Conservation (phyloP, 2,888 invertebrate genomes). For the Drosophila mettleri region DNA sequence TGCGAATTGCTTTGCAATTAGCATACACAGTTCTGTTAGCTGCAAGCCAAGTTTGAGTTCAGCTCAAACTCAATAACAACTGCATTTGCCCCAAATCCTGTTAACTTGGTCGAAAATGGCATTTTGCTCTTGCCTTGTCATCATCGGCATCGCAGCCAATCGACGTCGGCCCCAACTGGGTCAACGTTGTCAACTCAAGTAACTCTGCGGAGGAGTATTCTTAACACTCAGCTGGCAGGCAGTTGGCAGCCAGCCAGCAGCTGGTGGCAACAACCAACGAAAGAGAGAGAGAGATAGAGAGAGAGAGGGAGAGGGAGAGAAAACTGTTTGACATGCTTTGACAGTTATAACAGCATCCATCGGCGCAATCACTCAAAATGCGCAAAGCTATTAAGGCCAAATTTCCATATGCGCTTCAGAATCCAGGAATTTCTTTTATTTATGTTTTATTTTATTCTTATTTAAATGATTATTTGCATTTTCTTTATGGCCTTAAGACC, state of each 20-base stretch:
- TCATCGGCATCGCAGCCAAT: conserved; percentile 27
- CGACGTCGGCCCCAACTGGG: conserved; percentile 52
- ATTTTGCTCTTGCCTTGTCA: conserved; percentile 47
- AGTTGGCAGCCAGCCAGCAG: neutral
- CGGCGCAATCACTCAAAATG: conserved; percentile 16
- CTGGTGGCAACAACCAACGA: neutral
- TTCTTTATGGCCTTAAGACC: neutral
- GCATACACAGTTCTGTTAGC: conserved; percentile 46
- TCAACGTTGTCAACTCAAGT: conserved; percentile 55
- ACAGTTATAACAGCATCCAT: conserved; percentile 53
- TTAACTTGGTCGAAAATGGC: conserved; percentile 66
- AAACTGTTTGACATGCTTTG: conserved; percentile 69
- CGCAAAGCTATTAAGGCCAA: conserved; percentile 33
- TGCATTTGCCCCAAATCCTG: conserved; percentile 59
- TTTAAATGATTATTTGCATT: neutral
- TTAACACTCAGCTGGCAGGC: conserved; percentile 37
- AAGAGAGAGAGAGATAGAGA: neutral
- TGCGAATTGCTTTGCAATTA: conserved; percentile 57
- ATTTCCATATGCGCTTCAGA: conserved; percentile 35
- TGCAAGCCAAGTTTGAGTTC: conserved; percentile 36
- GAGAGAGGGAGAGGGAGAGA: neutral
- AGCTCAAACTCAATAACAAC: conserved; percentile 65
- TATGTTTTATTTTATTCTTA: neutral
- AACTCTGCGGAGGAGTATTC: conserved; percentile 53
- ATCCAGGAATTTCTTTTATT: conserved; percentile 6